Evolutionary conservation across 2,888 invertebrate species (phyloP).

Genomic region (Archaeoteleia sp.): DNA sequence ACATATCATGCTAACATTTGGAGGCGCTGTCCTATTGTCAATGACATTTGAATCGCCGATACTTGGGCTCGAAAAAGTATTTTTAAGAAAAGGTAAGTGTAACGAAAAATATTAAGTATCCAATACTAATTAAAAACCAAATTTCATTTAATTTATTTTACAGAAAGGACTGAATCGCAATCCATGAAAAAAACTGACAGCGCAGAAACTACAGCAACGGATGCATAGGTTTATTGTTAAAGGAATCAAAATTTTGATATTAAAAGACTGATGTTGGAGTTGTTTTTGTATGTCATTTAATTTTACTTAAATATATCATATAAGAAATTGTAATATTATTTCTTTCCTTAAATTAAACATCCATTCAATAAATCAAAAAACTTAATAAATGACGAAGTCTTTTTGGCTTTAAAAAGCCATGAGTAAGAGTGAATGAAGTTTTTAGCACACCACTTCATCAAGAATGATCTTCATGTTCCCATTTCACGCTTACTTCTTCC

Average conservation of each 20-base stretch:
- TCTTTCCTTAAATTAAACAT: too few species aligned
- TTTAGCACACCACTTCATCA: conserved; percentile 59
- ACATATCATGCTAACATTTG: conserved; percentile 80
- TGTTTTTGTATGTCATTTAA: conserved; percentile 20
- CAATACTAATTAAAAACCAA: too few species aligned
- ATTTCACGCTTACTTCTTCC: conserved; percentile 61
- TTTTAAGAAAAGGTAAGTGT: conserved; percentile 77
- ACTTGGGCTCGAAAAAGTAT: conserved; percentile 82
- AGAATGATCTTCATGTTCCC: conserved; percentile 63
- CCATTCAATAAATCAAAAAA: too few species aligned
- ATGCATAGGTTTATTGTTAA: conserved; percentile 35
- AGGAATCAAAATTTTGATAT: conserved; percentile 36
- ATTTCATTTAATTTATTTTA: conserved; percentile 13
- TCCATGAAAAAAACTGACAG: conserved; percentile 57
- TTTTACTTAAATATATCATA: conserved; percentile 23
- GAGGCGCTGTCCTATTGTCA: conserved; percentile 79
- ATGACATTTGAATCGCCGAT: conserved; percentile 84
- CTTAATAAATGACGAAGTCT: too few species aligned
- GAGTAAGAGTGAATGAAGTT: too few species aligned
- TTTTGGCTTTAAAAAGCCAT: too few species aligned
- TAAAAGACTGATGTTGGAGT: conserved; percentile 37
- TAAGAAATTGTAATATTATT: conserved; percentile 12
- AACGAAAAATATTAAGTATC: too few species aligned
- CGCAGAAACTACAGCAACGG: conserved; percentile 57
- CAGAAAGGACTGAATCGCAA: conserved; percentile 51